These are phyloP conservation scores for Sarcophaga bullata DNA, from an alignment of 1,140 invertebrate species.

Conservation along the genomic window DNA sequence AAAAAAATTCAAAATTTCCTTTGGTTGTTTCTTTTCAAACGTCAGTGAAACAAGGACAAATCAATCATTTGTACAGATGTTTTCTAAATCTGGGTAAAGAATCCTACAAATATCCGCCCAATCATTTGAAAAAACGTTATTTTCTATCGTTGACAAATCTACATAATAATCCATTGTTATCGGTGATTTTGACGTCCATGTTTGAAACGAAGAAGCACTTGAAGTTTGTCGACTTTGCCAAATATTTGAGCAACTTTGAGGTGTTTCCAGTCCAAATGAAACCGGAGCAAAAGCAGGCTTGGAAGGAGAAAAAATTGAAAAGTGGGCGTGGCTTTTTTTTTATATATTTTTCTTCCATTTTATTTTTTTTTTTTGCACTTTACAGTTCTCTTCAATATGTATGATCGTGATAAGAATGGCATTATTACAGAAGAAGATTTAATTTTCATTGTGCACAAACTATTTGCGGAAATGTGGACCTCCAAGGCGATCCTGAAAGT, in stretches of 20 bases:
- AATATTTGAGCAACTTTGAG: conserved; percentile 4
- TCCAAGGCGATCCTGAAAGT: not conserved
- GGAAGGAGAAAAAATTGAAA: not conserved
- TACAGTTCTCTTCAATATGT: conserved; percentile 10
- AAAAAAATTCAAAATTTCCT: too few species aligned
- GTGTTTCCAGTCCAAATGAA: not conserved
- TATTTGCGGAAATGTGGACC: not conserved
- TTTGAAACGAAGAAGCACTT: not conserved
- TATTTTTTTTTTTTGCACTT: too few species aligned
- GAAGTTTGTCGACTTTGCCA: not conserved
- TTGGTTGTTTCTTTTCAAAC: too few species aligned
- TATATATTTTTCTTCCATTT: not conserved
- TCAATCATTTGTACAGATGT: not conserved
- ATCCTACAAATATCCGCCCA: not conserved
- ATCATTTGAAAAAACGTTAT: not conserved
- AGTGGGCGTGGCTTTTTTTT: not conserved
- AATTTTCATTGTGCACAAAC: conserved; percentile 9
- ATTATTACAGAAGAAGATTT: not conserved
- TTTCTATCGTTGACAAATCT: not conserved
- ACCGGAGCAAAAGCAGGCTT: not conserved
- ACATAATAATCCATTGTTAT: not conserved
- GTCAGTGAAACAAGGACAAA: not conserved
- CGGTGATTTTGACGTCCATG: not conserved
- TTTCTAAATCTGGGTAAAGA: not conserved
- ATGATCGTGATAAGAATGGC: conserved; percentile 22